Base-by-base conservation (phyloP, 1,140 invertebrate species). In the Mesaphorura yosii region DNA sequence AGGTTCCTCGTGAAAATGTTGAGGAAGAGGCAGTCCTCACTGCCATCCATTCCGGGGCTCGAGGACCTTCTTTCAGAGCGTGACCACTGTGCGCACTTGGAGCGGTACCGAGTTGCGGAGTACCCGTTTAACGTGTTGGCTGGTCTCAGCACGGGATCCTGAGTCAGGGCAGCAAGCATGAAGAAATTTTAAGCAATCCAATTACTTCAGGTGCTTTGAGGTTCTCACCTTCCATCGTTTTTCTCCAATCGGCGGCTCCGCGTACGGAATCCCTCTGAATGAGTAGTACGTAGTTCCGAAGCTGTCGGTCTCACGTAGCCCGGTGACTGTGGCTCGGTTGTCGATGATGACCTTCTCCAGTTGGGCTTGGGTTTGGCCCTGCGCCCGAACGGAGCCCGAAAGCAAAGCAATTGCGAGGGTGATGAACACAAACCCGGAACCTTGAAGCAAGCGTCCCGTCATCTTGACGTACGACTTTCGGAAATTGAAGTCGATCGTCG, bases 221-320 rank as follows among this genome's bases (percentile, higher is more conserved):
- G 31, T 41, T 12, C 25, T 48, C 42, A 48, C 41, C 27, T 39
- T 48, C 51, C 50, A 58, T 23, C 51, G 40, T 3, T 31, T 19
- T 1, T 26, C 7, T 0, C 28, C 51, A 12, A 53, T 3, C 15
- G 55, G 55, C n/a, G 49, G 42, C 34, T 28, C 22, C 1, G 49
- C 51, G 29, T 58, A 58, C 0, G 56, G 51, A 38, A 58, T 53
- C 38, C 56, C 51, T 12, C 46, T 31, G 31, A 58, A 58, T 17
- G 28, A 28, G 26, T 28, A 58, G 46, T 45, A 51, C 20, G 17
- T 38, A n/a, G n/a, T n/a, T n/a, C n/a, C n/a, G n/a, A n/a, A n/a
- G n/a, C n/a, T n/a, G n/a, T n/a, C n/a, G n/a, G n/a, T n/a, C n/a
- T n/a, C n/a, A n/a, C n/a, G n/a, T n/a, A n/a, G n/a, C n/a, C n/a